These are phyloP conservation scores for Drosophila navojoa DNA, from an alignment of 1,140 invertebrate genomes.

Conservation along the genomic window DNA sequence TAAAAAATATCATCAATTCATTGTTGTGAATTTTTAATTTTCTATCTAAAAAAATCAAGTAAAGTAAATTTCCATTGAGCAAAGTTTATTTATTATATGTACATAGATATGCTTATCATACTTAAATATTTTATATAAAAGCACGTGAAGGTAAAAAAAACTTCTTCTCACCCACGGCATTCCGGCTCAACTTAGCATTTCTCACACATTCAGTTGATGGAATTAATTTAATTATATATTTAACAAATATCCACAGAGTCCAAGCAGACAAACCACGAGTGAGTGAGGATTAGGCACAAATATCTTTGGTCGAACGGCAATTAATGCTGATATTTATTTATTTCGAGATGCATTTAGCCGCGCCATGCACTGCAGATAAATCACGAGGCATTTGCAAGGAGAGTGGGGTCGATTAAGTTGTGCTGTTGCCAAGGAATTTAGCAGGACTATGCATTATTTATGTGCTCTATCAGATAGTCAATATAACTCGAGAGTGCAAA, in stretches of 20 bases:
- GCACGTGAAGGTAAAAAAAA: too few species aligned
- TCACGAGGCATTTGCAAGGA: constrained; percentile 5
- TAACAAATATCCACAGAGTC: neutral
- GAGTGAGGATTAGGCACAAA: constrained; percentile 15
- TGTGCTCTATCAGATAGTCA: constrained; percentile 51
- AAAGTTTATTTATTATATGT: too few species aligned
- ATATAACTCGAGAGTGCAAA: constrained; percentile 34
- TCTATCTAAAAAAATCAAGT: too few species aligned
- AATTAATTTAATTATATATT: constrained; percentile 1
- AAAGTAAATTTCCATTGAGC: too few species aligned
- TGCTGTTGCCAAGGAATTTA: constrained; percentile 13
- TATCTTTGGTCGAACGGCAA: neutral
- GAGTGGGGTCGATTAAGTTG: neutral
- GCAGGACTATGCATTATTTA: constrained; percentile 57
- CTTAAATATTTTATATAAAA: too few species aligned
- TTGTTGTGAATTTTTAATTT: too few species aligned
- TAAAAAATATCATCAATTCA: too few species aligned
- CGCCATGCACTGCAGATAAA: constrained; percentile 31
- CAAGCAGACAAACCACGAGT: neutral
- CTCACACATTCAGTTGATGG: neutral
- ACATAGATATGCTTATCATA: too few species aligned
- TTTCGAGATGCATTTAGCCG: constrained; percentile 18
- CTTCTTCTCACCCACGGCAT: too few species aligned
- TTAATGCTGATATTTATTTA: constrained; percentile 10
- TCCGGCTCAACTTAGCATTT: too few species aligned